These are phyloP conservation scores for Rhinophrynus dorsalis DNA, from an alignment of 2,797 vertebrate genomes.

Conservation along the genomic window DNA sequence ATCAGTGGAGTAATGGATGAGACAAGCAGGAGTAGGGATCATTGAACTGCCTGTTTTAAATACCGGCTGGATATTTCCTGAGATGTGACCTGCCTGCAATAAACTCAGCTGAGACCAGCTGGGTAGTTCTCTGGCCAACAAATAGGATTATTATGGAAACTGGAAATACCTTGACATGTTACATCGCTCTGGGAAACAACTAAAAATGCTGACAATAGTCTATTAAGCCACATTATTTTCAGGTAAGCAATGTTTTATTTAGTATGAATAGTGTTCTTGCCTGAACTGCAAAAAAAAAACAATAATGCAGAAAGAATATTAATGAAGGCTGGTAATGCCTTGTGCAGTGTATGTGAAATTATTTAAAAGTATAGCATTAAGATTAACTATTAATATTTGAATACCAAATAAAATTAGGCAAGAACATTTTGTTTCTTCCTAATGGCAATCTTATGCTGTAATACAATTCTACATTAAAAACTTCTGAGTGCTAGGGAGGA, in stretches of 20 bases:
- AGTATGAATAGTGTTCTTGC: neutral
- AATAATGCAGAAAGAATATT: neutral
- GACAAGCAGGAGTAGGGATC: slow-evolving; percentile 14
- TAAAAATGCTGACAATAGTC: neutral
- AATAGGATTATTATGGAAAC: neutral
- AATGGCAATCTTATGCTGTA: no score
- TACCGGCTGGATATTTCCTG: neutral
- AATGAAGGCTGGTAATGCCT: no score
- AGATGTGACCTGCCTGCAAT: slow-evolving; percentile 22
- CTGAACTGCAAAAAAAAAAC: neutral
- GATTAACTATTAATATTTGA: no score
- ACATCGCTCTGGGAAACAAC: neutral
- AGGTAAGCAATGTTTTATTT: neutral
- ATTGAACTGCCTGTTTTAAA: neutral
- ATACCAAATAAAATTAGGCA: no score
- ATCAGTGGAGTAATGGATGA: slow-evolving; percentile 26
- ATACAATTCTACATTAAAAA: no score
- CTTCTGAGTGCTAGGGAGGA: no score
- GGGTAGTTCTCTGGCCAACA: neutral
- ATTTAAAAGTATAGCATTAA: no score
- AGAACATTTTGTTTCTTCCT: no score
- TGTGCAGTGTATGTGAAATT: no score
- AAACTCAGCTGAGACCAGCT: neutral
- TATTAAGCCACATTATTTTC: neutral
- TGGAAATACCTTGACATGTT: neutral